Conservation (phyloP, 2,888 invertebrate species). For the Syrista parreyssii region DNA sequence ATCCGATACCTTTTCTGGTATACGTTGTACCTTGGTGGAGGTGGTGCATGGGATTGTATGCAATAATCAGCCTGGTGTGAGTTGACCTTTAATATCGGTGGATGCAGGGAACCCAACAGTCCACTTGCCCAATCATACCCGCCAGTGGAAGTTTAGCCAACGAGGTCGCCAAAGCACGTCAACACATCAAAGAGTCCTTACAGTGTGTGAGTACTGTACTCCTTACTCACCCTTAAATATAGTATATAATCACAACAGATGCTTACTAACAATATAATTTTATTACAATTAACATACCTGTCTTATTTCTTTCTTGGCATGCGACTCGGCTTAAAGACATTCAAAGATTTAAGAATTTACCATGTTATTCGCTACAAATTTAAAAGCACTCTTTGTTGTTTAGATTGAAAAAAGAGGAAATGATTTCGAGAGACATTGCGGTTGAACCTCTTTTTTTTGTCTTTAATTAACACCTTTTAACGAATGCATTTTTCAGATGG, state of each 20-base stretch:
- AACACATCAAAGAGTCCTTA: slow-evolving; percentile 77
- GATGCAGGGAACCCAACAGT: slow-evolving; percentile 57
- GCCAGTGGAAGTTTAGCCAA: slow-evolving; percentile 73
- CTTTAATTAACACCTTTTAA: slow-evolving; percentile 1
- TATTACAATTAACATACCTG: slow-evolving; percentile 21
- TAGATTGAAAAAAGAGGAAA: neutral
- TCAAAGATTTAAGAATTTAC: neutral
- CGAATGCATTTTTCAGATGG: slow-evolving; percentile 70
- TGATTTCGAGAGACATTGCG: neutral
- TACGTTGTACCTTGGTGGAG: slow-evolving; percentile 26
- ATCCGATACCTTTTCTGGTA: neutral
- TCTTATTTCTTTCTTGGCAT: neutral
- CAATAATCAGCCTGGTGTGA: slow-evolving; percentile 46
- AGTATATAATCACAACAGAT: slow-evolving; percentile 20
- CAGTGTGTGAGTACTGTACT: slow-evolving; percentile 67
- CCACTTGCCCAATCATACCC: slow-evolving; percentile 50
- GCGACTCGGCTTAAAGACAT: neutral
- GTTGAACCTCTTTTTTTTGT: neutral
- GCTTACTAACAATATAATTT: slow-evolving; percentile 35
- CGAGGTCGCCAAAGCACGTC: slow-evolving; percentile 88
- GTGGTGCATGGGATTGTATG: slow-evolving; percentile 34
- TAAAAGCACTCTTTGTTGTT: neutral
- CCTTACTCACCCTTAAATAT: slow-evolving; percentile 40
- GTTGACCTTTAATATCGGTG: slow-evolving; percentile 56
- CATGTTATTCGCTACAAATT: neutral